phyloP scores from a whole-genome alignment of 2,888 invertebrate genomes.

The Tricholauxania praeusta region DNA sequence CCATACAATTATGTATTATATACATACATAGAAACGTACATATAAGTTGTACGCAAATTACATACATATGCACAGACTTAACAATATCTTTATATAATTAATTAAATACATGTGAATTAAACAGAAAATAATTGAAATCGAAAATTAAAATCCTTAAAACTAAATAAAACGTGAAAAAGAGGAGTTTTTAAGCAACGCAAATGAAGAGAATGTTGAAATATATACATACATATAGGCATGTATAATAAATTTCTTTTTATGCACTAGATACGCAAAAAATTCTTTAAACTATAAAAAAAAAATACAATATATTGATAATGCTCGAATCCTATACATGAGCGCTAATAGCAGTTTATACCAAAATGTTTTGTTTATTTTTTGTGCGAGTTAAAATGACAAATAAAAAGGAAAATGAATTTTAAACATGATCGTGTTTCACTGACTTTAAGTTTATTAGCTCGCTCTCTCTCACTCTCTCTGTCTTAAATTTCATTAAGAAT shows the following conservation, averaged over 20 bases:
- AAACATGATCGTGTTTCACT: too few relatives aligned
- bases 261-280: background rate
- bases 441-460: too few relatives aligned
- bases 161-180: conserved; percentile 1
- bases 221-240: background rate
- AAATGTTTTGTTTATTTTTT: too few relatives aligned
- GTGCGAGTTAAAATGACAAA: too few relatives aligned
- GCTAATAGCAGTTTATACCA: too few relatives aligned
- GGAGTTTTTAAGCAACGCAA: conserved; percentile 4
- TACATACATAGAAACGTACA: conserved; percentile 12
- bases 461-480: too few relatives aligned
- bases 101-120: conserved; percentile 11
- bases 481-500: too few relatives aligned
- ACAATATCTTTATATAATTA: conserved; percentile 4
- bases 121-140: background rate
- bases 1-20: conserved; percentile 27
- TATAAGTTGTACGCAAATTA: background rate
- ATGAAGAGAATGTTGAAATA: conserved; percentile 3
- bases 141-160: background rate
- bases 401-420: too few relatives aligned
- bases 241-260: conserved; percentile 2
- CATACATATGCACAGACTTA: conserved; percentile 10
- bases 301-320: conserved; percentile 27
- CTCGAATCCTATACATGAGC: too few relatives aligned
- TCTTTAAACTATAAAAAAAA: conserved; percentile 36